phyloP scores from a whole-genome alignment of 2,888 invertebrate genomes.

The Cenopis cana region DNA sequence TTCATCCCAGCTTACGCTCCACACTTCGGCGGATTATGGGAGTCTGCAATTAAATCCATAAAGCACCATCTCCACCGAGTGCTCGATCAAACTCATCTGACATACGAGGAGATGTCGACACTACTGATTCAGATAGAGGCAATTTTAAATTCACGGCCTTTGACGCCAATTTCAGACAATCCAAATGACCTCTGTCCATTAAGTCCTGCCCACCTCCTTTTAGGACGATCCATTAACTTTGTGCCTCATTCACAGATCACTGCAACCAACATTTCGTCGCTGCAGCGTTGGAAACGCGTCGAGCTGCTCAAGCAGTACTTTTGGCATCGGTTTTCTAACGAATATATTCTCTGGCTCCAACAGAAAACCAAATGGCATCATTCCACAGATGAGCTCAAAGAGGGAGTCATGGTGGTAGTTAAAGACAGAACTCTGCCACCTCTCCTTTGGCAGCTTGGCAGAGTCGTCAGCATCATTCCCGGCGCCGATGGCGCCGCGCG shows the following conservation, averaged over 20 bases:
- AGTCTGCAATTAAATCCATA: constrained; percentile 6
- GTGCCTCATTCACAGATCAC: constrained; percentile 9
- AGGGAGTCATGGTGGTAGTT: constrained; percentile 36
- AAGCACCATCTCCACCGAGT: not conserved
- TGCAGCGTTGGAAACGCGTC: constrained; percentile 3
- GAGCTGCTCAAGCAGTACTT: constrained; percentile 3
- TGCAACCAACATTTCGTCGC: not conserved
- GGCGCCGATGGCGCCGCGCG: constrained; percentile 46
- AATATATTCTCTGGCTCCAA: constrained; percentile 1
- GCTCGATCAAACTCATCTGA: not conserved
- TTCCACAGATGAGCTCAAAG: constrained; percentile 41
- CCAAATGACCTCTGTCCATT: not conserved
- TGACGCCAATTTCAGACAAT: not conserved
- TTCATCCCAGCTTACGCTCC: no score
- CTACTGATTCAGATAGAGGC: constrained; percentile 9
- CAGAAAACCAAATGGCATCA: constrained; percentile 39
- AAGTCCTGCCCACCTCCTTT: not conserved
- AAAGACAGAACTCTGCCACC: constrained; percentile 47
- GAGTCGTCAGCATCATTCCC: constrained; percentile 33
- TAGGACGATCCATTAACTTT: constrained; percentile 2
- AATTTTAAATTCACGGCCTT: not conserved
- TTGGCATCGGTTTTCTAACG: not conserved
- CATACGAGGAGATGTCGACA: constrained; percentile 1
- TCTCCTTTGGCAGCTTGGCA: constrained; percentile 46
- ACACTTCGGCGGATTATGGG: no score